Evolutionary conservation across 2,888 invertebrate genomes (phyloP).

Genomic region (Pyrrhia umbra): DNA sequence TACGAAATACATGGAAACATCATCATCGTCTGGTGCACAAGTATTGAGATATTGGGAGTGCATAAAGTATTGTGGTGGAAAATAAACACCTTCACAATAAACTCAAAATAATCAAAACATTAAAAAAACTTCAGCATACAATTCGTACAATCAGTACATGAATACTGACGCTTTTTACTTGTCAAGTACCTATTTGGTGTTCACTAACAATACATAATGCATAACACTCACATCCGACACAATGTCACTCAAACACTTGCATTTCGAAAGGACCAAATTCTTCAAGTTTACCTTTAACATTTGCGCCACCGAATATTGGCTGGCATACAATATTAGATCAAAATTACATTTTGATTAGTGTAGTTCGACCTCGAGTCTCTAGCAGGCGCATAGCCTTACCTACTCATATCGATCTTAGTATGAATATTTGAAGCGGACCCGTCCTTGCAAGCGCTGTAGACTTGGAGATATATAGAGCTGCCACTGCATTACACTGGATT

Average conservation of each 20-base stretch:
- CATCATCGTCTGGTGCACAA: too few relatives aligned
- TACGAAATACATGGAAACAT: too few relatives aligned
- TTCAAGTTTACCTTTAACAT: conserved; percentile 56
- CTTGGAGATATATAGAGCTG: conserved; percentile 54
- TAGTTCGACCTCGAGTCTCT: conserved; percentile 77
- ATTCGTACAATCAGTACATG: too few relatives aligned
- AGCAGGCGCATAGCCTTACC: conserved; percentile 77
- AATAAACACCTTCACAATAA: too few relatives aligned
- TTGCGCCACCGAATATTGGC: conserved; percentile 57
- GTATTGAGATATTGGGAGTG: too few relatives aligned
- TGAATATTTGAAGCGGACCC: conserved; percentile 86
- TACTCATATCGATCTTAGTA: conserved; percentile 86
- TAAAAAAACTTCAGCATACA: too few relatives aligned
- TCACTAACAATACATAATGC: not conserved
- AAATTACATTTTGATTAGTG: conserved; percentile 86
- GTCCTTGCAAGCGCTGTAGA: conserved; percentile 82
- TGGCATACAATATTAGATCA: conserved; percentile 81
- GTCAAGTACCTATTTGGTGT: not conserved
- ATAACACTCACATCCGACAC: conserved; percentile 9
- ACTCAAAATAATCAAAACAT: too few relatives aligned
- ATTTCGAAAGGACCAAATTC: conserved; percentile 50
- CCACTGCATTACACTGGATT: conserved; percentile 33
- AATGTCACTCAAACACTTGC: conserved; percentile 46
- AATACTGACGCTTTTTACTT: not conserved
- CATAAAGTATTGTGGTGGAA: too few relatives aligned